Conservation (phyloP, 2,113 vertebrate genomes). For the Ancistrus triradiatus region DNA sequence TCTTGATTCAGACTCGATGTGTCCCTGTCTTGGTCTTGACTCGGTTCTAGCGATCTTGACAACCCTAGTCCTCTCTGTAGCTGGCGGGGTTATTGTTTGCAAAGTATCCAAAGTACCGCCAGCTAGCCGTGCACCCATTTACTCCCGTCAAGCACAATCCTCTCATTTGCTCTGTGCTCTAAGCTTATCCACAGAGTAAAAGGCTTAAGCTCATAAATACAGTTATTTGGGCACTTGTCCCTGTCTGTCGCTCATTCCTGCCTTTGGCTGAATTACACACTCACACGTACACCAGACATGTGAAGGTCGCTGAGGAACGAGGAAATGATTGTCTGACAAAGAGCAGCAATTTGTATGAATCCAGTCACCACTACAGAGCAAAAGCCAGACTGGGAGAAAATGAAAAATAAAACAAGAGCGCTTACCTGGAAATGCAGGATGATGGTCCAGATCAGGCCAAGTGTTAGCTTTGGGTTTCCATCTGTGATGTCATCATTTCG, state of each 20-base stretch:
- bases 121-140: neutral
- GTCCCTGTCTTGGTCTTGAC: too few relatives aligned
- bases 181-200: neutral
- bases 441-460: slow-evolving; percentile 98
- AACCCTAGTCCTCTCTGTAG: neutral
- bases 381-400: too few relatives aligned
- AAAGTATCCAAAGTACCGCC: neutral
- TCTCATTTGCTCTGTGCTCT: neutral
- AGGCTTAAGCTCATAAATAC: neutral
- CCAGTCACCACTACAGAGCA: too few relatives aligned
- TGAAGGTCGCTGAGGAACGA: too few relatives aligned
- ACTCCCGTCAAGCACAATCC: neutral
- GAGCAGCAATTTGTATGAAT: neutral
- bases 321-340: neutral
- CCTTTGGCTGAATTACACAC: too few relatives aligned
- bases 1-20: too few relatives aligned
- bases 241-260: neutral
- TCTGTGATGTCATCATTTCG: slow-evolving; percentile 97
- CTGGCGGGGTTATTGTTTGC: neutral
- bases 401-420: neutral
- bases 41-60: too few relatives aligned
- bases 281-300: too few relatives aligned
- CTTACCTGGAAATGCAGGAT: slow-evolving; percentile 98
- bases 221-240: neutral
- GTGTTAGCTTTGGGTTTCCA: slow-evolving; percentile 93